Evolutionary conservation across 2,888 invertebrate genomes (phyloP).

Genomic region (Sacculina carcini): DNA sequence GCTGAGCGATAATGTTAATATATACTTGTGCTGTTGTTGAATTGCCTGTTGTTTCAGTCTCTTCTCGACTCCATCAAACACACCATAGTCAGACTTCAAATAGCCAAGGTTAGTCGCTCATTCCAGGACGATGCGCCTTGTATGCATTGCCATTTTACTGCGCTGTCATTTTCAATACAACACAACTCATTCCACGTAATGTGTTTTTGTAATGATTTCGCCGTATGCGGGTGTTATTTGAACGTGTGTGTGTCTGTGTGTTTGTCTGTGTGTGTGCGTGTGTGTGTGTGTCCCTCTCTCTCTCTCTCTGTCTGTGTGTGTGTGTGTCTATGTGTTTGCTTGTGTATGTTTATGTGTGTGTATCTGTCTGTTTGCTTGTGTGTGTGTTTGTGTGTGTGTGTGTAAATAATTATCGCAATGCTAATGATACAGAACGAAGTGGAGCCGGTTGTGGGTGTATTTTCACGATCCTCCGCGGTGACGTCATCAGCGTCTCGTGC

Average conservation of each 20-base stretch:
- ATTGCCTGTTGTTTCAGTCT: background rate
- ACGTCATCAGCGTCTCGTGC: too few species aligned
- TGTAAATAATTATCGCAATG: too few species aligned
- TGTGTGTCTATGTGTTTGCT: background rate
- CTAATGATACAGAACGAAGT: too few species aligned
- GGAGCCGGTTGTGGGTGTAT: too few species aligned
- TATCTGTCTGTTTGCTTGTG: background rate
- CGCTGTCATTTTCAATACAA: too few species aligned
- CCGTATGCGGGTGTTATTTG: background rate
- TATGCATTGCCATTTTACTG: too few species aligned
- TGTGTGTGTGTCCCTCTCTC: background rate
- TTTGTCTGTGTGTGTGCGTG: background rate
- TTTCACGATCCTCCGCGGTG: too few species aligned
- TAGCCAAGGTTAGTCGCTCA: constrained; percentile 81
- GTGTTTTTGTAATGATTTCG: too few species aligned
- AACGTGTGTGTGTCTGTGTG: background rate
- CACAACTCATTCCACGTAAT: too few species aligned
- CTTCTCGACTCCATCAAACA: constrained; percentile 95
- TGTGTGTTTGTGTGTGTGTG: background rate
- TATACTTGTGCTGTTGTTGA: too few species aligned
- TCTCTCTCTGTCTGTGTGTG: background rate
- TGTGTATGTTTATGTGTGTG: background rate
- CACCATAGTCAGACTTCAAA: constrained; percentile 89
- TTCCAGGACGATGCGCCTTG: too few species aligned
- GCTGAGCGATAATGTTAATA: too few species aligned